Percentiles rank a stretch among this genome's conserved stretches.
Evolutionary conservation across 2,113 vertebrate species (phyloP).

Genomic region (Gila orcuttii): DNA sequence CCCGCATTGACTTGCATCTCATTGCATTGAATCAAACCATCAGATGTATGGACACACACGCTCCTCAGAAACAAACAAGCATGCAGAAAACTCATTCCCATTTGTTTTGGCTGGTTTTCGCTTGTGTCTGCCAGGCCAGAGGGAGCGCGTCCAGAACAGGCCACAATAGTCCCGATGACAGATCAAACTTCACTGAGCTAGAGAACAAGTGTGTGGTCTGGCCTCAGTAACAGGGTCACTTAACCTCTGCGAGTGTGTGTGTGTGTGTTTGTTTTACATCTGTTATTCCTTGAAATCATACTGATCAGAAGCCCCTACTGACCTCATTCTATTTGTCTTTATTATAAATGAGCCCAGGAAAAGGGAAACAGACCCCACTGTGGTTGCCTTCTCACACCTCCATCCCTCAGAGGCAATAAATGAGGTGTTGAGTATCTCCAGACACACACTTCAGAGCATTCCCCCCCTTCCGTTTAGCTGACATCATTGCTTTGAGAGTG

Average conservation of each 20-base stretch:
- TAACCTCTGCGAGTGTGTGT: constrained; percentile 3
- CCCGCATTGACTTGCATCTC: neutral
- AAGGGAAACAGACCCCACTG: constrained; percentile 21
- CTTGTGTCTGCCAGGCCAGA: constrained; percentile 23
- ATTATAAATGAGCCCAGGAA: constrained; percentile 26
- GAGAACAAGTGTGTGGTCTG: constrained; percentile 37
- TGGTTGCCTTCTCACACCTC: neutral
- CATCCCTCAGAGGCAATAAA: constrained; percentile 19
- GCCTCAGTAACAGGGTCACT: constrained; percentile 9
- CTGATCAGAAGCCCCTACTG: neutral
- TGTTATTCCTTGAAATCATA: constrained; percentile 19
- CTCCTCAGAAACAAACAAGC: constrained; percentile 1
- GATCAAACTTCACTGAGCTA: constrained; percentile 25
- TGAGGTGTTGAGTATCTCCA: constrained; percentile 42
- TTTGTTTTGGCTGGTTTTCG: constrained; percentile 13
- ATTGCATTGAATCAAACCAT: constrained; percentile 6
- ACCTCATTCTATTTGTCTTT: constrained; percentile 6
- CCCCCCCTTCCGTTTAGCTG: constrained; percentile 9
- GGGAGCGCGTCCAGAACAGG: neutral
- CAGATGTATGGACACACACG: neutral
- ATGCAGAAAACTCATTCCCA: neutral
- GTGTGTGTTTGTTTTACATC: constrained; percentile 9
- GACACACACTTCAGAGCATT: constrained; percentile 22
- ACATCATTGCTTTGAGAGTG: constrained; percentile 25
- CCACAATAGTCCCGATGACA: constrained; percentile 18